Conservation (phyloP, 2,113 vertebrate species). For the Poeciliopsis prolifica region DNA sequence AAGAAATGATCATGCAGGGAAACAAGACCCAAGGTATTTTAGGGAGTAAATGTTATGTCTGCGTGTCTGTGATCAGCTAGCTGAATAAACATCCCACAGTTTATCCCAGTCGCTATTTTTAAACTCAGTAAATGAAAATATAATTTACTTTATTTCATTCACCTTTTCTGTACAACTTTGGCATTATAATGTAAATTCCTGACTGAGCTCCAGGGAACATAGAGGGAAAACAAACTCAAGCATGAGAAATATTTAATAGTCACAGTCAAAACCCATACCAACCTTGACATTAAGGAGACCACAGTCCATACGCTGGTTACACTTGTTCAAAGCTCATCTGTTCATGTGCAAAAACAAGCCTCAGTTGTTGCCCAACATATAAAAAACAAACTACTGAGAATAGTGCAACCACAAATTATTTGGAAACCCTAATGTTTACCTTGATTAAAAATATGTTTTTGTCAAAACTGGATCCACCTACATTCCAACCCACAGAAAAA, state of each 20-base stretch:
- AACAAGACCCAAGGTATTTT: neutral
- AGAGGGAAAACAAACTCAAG: neutral
- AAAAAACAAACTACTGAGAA: too few species aligned
- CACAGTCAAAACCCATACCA: neutral
- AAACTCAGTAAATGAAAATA: neutral
- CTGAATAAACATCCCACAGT: neutral
- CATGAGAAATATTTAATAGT: neutral
- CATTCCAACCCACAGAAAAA: neutral
- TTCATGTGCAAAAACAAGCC: neutral
- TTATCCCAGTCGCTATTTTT: neutral
- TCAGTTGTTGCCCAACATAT: too few species aligned
- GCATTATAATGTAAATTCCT: neutral
- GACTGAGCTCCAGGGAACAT: neutral
- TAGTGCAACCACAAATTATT: too few species aligned
- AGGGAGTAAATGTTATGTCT: neutral
- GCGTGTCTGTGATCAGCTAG: neutral
- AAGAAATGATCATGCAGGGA: neutral
- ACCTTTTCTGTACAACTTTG: neutral
- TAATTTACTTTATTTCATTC: neutral
- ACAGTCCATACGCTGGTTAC: neutral
- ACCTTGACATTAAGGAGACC: neutral
- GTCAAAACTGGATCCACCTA: neutral
- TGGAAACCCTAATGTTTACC: neutral
- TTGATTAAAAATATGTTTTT: constrained; percentile 3
- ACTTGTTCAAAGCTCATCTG: neutral